A percentile compares a stretch with the other conserved stretches of the same genome.
Conservation (phyloP, 1,140 invertebrate species). For the Nylanderia fulva region DNA sequence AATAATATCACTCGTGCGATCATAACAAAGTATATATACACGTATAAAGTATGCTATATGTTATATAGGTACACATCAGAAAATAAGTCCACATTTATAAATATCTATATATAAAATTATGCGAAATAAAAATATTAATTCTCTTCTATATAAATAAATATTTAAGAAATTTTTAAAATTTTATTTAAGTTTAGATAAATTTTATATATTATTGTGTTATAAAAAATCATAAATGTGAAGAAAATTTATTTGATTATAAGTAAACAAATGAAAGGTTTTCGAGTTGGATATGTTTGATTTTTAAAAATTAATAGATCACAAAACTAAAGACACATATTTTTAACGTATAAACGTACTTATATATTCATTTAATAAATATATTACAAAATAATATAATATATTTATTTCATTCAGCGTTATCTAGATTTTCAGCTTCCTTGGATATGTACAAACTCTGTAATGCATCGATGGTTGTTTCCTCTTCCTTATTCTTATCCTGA, state of each 20-base stretch:
- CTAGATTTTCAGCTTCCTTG: not conserved
- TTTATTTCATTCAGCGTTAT: not conserved
- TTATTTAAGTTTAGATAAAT: not conserved
- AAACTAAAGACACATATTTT: not conserved
- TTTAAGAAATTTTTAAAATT: not conserved
- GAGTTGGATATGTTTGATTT: slow-evolving; percentile 4
- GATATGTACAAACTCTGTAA: slow-evolving; percentile 28
- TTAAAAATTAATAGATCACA: not conserved
- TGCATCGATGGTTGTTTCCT: not conserved
- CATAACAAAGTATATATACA: not conserved
- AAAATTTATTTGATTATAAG: not conserved
- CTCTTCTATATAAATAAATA: not conserved
- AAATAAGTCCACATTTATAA: not conserved
- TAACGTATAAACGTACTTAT: not conserved
- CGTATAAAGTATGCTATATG: no score
- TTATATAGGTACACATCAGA: not conserved
- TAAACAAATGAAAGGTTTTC: not conserved
- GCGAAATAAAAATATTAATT: not conserved
- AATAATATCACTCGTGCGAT: not conserved
- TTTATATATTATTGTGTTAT: not conserved
- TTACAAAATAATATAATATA: not conserved
- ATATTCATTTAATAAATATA: slow-evolving; percentile 22
- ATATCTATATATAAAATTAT: not conserved
- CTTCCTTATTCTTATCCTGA: not conserved
- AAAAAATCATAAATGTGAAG: not conserved